Percentiles rank a stretch among this genome's conserved stretches.
Evolutionary conservation across 2,888 invertebrate genomes (phyloP).

Genomic region (Athalia cordata): DNA sequence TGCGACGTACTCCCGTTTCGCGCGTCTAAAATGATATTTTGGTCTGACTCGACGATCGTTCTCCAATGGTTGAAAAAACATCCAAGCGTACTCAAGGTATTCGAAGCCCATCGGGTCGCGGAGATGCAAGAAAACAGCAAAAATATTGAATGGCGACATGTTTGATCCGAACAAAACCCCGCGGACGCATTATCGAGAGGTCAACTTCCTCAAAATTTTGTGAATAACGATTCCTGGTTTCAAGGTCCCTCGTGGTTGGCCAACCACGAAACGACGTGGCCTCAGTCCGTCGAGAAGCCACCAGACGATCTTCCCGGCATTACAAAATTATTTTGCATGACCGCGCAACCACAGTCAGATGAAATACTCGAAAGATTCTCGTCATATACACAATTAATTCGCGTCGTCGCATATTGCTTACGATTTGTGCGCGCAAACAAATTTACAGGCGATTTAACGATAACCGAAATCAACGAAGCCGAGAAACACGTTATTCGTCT

Average conservation of each 20-base stretch:
- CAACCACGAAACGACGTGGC: constrained; percentile 37
- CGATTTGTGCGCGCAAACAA: constrained; percentile 28
- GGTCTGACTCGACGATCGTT: constrained; percentile 56
- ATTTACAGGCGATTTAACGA: constrained; percentile 5
- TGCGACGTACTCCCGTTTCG: too few species aligned
- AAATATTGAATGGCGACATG: constrained; percentile 48
- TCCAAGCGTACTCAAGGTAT: constrained; percentile 50
- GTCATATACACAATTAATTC: too few species aligned
- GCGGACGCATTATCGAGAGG: constrained; percentile 51
- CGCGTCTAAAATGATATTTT: constrained; percentile 46
- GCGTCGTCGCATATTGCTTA: constrained; percentile 2
- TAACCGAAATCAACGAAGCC: constrained; percentile 38
- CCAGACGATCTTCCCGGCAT: too few species aligned
- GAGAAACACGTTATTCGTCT: not conserved
- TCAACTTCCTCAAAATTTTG: constrained; percentile 47
- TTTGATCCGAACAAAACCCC: constrained; percentile 51
- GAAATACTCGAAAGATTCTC: too few species aligned
- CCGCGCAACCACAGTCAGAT: too few species aligned
- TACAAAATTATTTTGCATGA: too few species aligned
- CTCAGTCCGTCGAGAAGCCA: not conserved
- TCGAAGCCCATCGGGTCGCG: constrained; percentile 54
- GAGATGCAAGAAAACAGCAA: constrained; percentile 52
- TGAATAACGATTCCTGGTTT: constrained; percentile 47
- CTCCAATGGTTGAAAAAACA: constrained; percentile 53
- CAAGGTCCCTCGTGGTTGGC: constrained; percentile 49